Base-by-base conservation (phyloP, 2,888 invertebrate genomes). In the Plutella xylostella region DNA sequence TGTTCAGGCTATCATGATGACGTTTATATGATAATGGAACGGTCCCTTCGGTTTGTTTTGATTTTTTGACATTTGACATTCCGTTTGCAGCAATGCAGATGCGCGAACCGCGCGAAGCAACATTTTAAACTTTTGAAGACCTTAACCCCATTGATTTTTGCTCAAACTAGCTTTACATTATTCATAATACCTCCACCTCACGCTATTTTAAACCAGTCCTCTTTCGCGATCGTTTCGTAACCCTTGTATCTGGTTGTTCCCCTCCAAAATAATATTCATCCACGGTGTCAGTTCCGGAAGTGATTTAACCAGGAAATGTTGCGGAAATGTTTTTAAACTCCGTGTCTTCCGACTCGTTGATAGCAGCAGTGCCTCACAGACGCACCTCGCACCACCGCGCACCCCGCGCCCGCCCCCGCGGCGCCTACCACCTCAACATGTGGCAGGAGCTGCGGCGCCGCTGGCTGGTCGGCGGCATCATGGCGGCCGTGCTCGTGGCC, bases 401-500 rank as follows among this genome's bases (percentile, higher is more conserved):
- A 60, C 38, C 31, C 55, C 25, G 51, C 51, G 45, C 48, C 21
- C 28, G 48, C 51, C 37, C 3, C 11, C 7, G 12, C 22, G 18
- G 21, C 51, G 49, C 22, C 46, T 68, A 68, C 47, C 55, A 60
- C 14, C 33, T 69, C 43, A 68, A 72, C 55, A 48, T 75, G 50
- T 68, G 70, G 68, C 52, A 54, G 25, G 69, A 66, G 58, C 48
- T 63, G 45, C 63, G 56, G 41, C 65, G 60, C 52, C 63, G 71
- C 7, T 78, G 77, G 79, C 56, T 72, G 57, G 64, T 71, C 45
- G 50, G 58, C 6, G 79, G 77, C 1, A 77, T 79, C 12, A 57
- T 79, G 12, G 45, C 48, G 1, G 63, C 67, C 1, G 63, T 75
- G 40, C 54, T 65, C 34, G 50, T 68, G 30, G 78, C 79, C 1